Percentiles rank a stretch among this genome's conserved stretches.
Conservation (phyloP, 2,797 vertebrate genomes). For the Sphenopsis melanotis region DNA sequence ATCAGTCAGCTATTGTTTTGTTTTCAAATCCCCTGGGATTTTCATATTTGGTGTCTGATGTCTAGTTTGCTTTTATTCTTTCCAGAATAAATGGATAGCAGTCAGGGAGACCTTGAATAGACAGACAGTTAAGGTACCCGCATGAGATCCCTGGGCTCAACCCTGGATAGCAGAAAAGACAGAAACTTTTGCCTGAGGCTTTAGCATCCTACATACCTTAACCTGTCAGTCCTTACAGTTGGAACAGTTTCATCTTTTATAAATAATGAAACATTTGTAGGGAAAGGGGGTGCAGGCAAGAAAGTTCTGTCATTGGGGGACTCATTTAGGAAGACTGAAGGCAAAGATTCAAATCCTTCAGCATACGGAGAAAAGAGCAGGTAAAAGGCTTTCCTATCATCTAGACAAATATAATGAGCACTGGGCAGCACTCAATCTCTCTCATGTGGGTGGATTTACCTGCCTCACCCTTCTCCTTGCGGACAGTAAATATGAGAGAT, state of each 20-base stretch:
- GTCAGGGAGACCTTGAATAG: background rate
- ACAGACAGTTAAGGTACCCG: background rate
- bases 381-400: background rate
- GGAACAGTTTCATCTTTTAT: background rate
- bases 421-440: background rate
- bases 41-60: background rate
- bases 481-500: background rate
- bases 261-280: background rate
- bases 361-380: background rate
- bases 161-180: background rate
- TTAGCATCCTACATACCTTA: background rate
- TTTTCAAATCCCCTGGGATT: background rate
- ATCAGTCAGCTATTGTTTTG: background rate
- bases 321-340: background rate
- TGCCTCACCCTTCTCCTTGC: accelerated
- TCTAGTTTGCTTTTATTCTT: background rate
- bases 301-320: background rate
- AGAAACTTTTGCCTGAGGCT: constrained; percentile 29
- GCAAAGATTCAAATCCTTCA: background rate
- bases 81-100: background rate
- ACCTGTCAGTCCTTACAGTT: background rate
- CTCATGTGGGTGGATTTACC: background rate
- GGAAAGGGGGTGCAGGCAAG: background rate
- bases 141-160: background rate
- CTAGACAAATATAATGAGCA: background rate